Base-by-base conservation (phyloP, 2,797 vertebrate species). In the Neoniphon sammara region DNA sequence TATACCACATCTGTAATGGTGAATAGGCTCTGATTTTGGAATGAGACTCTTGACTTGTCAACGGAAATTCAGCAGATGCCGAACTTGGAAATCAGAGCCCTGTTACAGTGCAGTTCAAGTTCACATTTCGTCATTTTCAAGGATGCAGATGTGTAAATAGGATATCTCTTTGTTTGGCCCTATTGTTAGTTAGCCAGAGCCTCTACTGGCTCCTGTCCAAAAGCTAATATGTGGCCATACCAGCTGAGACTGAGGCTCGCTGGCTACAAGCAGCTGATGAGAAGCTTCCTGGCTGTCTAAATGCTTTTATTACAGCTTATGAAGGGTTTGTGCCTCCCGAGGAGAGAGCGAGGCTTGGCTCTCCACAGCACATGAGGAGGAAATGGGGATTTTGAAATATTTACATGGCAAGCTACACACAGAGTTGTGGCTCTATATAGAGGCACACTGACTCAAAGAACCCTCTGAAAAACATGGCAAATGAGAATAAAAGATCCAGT, bases 111-210 rank as follows among this genome's bases (percentile, higher is more conserved):
- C 15, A 10, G 42, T n/a, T 62, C 4, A 12, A 36, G 42, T 44
- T 12, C 34, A 20, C 31, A 47, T 47, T 47, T 47, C 46, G 5
- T 11, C 46, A n/a, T 4, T 4, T 14, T 12, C 15, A 30, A 34
- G 55, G 27, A 31, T 55, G 44, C 63, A 57, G 58, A 67, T 52
- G 6, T 82, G 49, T 66, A 61, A 73, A 71, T 49, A 17, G 31
- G 60, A 55, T 68, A 70, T 11, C 4, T 78, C 5, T 83, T 82
- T 66, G 76, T 82, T 69, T 79, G 58, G 64, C 17, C 47, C 56
- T 23, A 21, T 83, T 86, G 84, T 86, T 81, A 21, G 66, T 55
- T 55, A 31, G 75, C 76, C 62, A 60, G 73, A 85, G 76, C 25
- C 58, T 75, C 46, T 1, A 0, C 73, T 87, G 83, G 80, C 75